phyloP scores from a whole-genome alignment of 2,797 vertebrate species.

The Spondyliosoma cantharus region DNA sequence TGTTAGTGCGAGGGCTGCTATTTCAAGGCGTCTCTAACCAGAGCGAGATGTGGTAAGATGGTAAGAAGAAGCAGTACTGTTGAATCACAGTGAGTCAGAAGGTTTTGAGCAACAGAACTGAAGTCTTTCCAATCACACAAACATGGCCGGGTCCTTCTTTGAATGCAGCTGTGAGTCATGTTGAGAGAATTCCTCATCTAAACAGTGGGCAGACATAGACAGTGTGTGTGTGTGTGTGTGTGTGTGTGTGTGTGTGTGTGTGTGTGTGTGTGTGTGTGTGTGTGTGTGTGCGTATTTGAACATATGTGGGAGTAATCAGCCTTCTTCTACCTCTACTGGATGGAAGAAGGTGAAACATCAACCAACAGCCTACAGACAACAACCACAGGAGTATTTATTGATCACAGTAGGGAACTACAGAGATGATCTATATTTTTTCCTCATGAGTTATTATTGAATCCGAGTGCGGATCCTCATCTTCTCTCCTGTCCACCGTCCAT shows the following conservation, averaged over 20 bases:
- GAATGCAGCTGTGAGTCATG: conserved; percentile 75
- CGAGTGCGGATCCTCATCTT: background rate
- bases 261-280: background rate
- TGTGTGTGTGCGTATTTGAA: background rate
- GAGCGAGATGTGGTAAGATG: conserved; percentile 30
- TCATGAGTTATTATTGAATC: background rate
- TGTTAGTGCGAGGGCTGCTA: conserved; percentile 14
- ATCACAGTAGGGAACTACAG: conserved; percentile 13
- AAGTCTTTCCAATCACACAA: conserved; percentile 63
- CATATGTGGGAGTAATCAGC: conserved; percentile 45
- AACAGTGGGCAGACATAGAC: conserved; percentile 60
- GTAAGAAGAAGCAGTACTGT: conserved; percentile 21
- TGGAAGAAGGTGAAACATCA: conserved; percentile 42
- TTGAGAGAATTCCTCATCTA: conserved; percentile 74
- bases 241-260: background rate
- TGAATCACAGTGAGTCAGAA: conserved; percentile 57
- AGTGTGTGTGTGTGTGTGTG: conserved; percentile 1
- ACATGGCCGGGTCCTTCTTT: conserved; percentile 48
- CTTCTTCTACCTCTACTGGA: conserved; percentile 35
- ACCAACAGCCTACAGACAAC: conserved; percentile 21
- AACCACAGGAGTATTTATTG: background rate
- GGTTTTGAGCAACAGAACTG: conserved; percentile 50
- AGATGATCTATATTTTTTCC: background rate
- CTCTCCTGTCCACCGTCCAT: background rate
- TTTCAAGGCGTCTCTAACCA: conserved; percentile 43